Percentiles rank a stretch among this genome's conserved stretches.
Conservation (phyloP, 1,140 invertebrate genomes). For the Drosophila punjabiensis region DNA sequence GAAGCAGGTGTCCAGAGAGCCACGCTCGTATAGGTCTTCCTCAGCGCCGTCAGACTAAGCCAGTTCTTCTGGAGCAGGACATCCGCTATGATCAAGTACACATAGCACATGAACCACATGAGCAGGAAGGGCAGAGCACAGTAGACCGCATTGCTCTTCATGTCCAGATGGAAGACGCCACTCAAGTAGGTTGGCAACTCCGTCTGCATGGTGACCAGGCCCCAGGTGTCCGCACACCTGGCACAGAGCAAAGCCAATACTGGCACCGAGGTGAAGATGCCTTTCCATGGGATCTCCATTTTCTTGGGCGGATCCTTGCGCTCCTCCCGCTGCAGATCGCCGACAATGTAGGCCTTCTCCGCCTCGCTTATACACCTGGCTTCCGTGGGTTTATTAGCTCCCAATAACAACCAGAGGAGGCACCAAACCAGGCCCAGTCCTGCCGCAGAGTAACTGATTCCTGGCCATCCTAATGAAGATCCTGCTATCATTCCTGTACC, state of each 20-base stretch:
- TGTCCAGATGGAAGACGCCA: conserved; percentile 92
- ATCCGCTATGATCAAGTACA: conserved; percentile 89
- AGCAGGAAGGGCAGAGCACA: conserved; percentile 93
- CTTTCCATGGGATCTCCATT: conserved; percentile 88
- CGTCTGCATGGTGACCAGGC: conserved; percentile 96
- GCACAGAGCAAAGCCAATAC: conserved; percentile 94
- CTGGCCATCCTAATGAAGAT: conserved; percentile 90
- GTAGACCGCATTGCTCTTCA: conserved; percentile 90
- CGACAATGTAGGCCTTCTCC: conserved; percentile 88
- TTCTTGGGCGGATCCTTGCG: conserved; percentile 33
- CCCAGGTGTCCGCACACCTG: conserved; percentile 97
- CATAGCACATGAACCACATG: conserved; percentile 90
- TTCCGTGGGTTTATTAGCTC: conserved; percentile 89
- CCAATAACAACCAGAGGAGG: conserved; percentile 88
- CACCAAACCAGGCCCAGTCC: conserved; percentile 87
- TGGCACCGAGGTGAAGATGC: conserved; percentile 92
- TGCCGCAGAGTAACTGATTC: conserved; percentile 92
- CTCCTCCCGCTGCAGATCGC: conserved; percentile 54
- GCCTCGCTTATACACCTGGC: conserved; percentile 87
- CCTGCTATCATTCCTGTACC: conserved; percentile 88
- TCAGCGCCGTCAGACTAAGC: conserved; percentile 86
- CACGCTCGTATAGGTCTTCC: conserved; percentile 90
- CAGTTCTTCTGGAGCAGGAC: conserved; percentile 87
- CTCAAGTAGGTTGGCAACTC: conserved; percentile 96
- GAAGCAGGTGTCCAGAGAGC: conserved; percentile 87